Base-by-base conservation (phyloP, 2,888 invertebrate genomes). In the Drosophila pullipes region DNA sequence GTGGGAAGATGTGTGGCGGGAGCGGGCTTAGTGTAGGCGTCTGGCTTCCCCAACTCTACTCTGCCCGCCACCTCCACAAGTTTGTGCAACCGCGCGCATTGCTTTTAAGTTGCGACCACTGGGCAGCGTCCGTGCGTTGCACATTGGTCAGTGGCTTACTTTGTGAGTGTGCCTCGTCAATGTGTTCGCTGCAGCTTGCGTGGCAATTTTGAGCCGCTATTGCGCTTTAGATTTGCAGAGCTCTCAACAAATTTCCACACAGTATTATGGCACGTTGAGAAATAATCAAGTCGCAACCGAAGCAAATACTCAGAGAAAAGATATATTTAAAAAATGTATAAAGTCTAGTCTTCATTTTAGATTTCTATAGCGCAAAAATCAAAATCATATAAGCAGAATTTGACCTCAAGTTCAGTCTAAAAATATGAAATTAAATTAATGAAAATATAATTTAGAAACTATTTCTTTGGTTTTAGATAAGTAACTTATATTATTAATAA, bases 21-120 rank as follows among this genome's bases (percentile, higher is more conserved):
- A n/a, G n/a, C n/a, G 52, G 64, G 50, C 33, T 49, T 37, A 44
- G 69, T 57, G 71, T 66, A 64, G 72, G 80, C 55, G 73, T 69
- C 64, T 52, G 52, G 31, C 55, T 55, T 28, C 25, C 41, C 65
- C 50, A 52, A 28, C 59, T 9, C 44, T 47, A 18, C 41, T 30
- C n/a, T 25, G 31, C 30, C 28, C 22, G 10, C 31, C 33, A 7
- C 18, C 33, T 10, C 11, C 18, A 50, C 18, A 54, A 28, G 37
- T 63, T 55, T 49, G 71, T 61, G 59, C 65, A 74, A 49, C 60
- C 68, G 69, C 68, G 63, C 75, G 81, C 75, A 74, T 75, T 77
- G 78, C 83, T 83, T 83, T 86, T 78, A 83, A 86, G 90, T 85
- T 86, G 71, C 76, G 81, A 63, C 74, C 78, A 74, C 54, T 72